These are phyloP conservation scores for Acanthornis magna DNA, from an alignment of 2,797 vertebrate species.

Conservation along the genomic window DNA sequence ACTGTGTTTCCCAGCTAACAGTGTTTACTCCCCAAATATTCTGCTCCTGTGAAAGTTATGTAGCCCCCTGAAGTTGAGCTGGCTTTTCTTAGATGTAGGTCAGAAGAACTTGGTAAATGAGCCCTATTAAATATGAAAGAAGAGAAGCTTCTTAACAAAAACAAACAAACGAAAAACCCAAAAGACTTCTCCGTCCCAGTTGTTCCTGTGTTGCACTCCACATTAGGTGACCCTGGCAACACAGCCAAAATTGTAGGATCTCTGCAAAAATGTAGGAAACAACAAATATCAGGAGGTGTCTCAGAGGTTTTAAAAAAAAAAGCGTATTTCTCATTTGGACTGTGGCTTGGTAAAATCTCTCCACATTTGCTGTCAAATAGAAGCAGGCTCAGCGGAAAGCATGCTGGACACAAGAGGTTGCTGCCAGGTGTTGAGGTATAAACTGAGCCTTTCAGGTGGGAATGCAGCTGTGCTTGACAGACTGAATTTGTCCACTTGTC, in stretches of 20 bases:
- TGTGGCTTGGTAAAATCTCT: constrained; percentile 60
- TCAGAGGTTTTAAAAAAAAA: constrained; percentile 32
- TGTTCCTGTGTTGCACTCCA: constrained; percentile 6
- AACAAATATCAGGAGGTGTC: constrained; percentile 36
- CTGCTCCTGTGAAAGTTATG: background rate
- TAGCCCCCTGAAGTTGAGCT: background rate
- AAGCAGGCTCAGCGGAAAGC: constrained; percentile 51
- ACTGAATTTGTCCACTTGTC: constrained; percentile 81
- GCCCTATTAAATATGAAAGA: background rate
- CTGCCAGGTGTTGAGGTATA: constrained; percentile 62
- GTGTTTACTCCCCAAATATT: background rate
- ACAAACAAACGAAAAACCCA: background rate
- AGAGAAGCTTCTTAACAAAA: background rate
- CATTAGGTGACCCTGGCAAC: constrained; percentile 27
- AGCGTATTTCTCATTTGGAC: constrained; percentile 52
- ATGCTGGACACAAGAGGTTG: constrained; percentile 41
- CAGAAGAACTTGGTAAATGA: background rate
- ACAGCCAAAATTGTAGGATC: constrained; percentile 37
- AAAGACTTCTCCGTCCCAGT: background rate
- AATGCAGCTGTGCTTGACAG: constrained; percentile 79
- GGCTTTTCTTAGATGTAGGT: background rate
- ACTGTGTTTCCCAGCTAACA: background rate
- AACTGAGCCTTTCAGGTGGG: constrained; percentile 67
- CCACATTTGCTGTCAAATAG: constrained; percentile 17
- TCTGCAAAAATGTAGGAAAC: constrained; percentile 24